These are phyloP conservation scores for Aselliscus stoliczkanus DNA, from an alignment of 2,797 vertebrate species.

Conservation along the genomic window DNA sequence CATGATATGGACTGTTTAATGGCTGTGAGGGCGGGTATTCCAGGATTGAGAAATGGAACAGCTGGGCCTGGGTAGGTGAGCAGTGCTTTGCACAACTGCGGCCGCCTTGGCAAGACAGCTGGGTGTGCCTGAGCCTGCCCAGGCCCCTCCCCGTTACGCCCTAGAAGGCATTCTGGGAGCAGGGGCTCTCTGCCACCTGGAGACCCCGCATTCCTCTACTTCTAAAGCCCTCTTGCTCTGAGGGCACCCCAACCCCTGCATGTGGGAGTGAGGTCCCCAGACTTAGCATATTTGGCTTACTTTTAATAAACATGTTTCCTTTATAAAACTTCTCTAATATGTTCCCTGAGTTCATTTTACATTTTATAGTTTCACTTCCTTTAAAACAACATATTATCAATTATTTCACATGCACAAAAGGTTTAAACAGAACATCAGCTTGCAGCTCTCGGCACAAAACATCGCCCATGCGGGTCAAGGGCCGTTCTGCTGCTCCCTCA, in stretches of 20 bases:
- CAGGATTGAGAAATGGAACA: neutral
- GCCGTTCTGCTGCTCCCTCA: neutral
- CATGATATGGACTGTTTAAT: neutral
- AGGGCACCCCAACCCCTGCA: neutral
- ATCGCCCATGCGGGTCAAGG: rapidly evolving
- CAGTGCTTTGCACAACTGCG: neutral
- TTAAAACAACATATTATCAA: neutral
- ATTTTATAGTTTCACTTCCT: neutral
- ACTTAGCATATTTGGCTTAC: neutral
- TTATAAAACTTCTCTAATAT: neutral
- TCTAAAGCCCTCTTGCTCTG: neutral
- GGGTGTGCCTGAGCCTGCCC: neutral
- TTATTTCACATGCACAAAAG: neutral
- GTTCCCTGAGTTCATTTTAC: neutral
- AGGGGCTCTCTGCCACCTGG: no score
- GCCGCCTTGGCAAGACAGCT: neutral
- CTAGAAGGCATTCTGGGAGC: no score
- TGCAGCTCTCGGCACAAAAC: rapidly evolving
- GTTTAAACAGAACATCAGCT: neutral
- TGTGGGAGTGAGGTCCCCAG: neutral
- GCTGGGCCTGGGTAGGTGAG: rapidly evolving
- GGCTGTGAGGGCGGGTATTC: neutral
- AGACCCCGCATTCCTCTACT: neutral
- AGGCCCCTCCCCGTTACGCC: neutral
- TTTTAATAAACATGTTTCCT: neutral